Percentiles rank a stretch among this genome's conserved stretches.
Conservation (phyloP, 2,888 invertebrate genomes). For the Epirrhoe tristata region DNA sequence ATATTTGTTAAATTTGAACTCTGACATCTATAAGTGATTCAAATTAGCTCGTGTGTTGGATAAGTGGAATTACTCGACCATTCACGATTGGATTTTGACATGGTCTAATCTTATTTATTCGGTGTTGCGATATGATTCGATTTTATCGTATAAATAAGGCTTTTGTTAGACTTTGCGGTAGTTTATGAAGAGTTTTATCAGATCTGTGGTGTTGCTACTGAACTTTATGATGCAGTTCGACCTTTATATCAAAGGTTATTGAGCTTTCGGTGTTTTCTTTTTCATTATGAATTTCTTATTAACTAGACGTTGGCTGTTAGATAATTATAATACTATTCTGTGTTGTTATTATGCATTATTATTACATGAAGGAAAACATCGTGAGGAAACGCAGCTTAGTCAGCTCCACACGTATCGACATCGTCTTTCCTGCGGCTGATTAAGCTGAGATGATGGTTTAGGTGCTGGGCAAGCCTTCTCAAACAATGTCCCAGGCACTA, state of each 20-base stretch:
- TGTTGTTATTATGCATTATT: no score
- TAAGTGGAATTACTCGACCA: constrained; percentile 23
- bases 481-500: no score
- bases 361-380: no score
- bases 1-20: constrained; percentile 38
- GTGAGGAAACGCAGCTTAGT: no score
- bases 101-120: constrained; percentile 37
- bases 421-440: no score
- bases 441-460: no score
- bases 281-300: not conserved
- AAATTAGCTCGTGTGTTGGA: constrained; percentile 40
- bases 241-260: constrained; percentile 4
- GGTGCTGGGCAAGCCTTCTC: no score
- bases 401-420: no score
- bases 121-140: constrained; percentile 24
- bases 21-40: constrained; percentile 42
- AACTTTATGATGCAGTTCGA: constrained; percentile 4
- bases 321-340: no score
- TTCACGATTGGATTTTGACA: constrained; percentile 32
- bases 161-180: constrained; percentile 15
- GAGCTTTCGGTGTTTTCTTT: constrained; percentile 1
- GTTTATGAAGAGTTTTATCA: constrained; percentile 13
- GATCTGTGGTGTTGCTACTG: constrained; percentile 25
- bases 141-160: constrained; percentile 18
- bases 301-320: no score